phyloP scores from a whole-genome alignment of 1,140 invertebrate genomes.

The Oncopeltus fasciatus region DNA sequence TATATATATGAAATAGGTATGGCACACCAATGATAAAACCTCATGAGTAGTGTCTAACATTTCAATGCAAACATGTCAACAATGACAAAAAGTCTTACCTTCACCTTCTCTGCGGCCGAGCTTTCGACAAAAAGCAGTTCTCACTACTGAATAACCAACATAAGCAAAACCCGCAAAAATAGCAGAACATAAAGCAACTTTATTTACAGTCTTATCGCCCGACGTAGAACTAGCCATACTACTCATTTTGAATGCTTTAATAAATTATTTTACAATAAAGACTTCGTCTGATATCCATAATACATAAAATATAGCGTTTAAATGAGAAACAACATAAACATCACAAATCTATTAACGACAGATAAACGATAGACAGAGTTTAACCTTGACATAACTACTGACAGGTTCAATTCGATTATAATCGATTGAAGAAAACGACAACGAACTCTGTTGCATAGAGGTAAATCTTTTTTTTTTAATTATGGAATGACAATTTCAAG shows the following conservation, averaged over 20 bases:
- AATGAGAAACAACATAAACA: not conserved
- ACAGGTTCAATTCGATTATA: no score
- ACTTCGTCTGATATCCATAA: not conserved
- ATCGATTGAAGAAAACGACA: no score
- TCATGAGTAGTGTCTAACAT: no score
- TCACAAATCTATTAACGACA: not conserved
- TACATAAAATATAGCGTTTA: not conserved
- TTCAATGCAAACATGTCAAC: no score
- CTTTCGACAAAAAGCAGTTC: constrained; percentile 35
- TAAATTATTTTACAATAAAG: no score
- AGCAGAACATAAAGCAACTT: constrained; percentile 37
- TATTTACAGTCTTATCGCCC: constrained; percentile 32
- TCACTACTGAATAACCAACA: constrained; percentile 37
- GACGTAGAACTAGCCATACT: constrained; percentile 23
- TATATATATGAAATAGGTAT: no score
- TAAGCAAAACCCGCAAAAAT: constrained; percentile 40
- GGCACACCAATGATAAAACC: no score
- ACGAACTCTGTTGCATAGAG: no score
- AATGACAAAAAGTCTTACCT: constrained; percentile 21
- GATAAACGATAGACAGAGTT: not conserved
- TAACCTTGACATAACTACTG: not conserved
- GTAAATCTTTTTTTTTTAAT: no score
- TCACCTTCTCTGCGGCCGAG: constrained; percentile 27
- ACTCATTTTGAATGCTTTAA: not conserved
- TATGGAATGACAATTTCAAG: no score